Evolutionary conservation across 1,140 invertebrate genomes (phyloP), one percentile per base, ranked within the genome.

Genomic region (Schmidtea mediterranea): DNA sequence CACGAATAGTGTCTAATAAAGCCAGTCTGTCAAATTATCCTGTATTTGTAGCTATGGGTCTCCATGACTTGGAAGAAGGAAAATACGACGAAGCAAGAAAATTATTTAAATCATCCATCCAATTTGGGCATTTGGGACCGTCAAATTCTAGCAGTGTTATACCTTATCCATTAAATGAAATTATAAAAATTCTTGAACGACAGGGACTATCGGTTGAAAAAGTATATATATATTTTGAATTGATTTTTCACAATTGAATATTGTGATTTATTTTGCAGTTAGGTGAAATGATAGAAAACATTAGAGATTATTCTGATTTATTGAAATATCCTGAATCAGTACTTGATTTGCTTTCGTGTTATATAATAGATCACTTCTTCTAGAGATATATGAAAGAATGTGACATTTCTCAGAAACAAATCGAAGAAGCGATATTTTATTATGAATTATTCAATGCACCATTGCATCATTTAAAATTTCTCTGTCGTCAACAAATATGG

Each of bases 1-100:
- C 82, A 0, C 61, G 84, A 48, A 79, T 84, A 55, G 75, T 86
- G 12, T 80, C 80, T 1, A 69, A 80, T 0, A 86, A 86, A 63
- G 76, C 74, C 51, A 80, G 80, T 2, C 62, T 83, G 10, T 32
- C 26, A 32, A 32, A 10, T 32, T 32, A 32, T 32, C 26, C 26
- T 32, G 26, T 18, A 32, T 32, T 32, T 32, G 10, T 32, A 32
- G 26, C 15, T n/a, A 6, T 19, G 39, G 15, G 39, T 13, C 21
- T 51, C 13, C 21, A 38, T 19, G 49, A 51, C 16, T 21, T 51
- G 3, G 38, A 15, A 26, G 26, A 32, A 32, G 79, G 80, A 0
- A 74, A 78, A 55, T 79, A 67, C 59, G 69, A 68, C 49, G 74
- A 68, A 54, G 80, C 81, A 1, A 66, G 78, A 23, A 73, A 75